Percentiles rank a stretch among this genome's conserved stretches.
These are phyloP conservation scores for Pseudeuparius sepicola DNA, from an alignment of 2,888 invertebrate species.

Conservation along the genomic window DNA sequence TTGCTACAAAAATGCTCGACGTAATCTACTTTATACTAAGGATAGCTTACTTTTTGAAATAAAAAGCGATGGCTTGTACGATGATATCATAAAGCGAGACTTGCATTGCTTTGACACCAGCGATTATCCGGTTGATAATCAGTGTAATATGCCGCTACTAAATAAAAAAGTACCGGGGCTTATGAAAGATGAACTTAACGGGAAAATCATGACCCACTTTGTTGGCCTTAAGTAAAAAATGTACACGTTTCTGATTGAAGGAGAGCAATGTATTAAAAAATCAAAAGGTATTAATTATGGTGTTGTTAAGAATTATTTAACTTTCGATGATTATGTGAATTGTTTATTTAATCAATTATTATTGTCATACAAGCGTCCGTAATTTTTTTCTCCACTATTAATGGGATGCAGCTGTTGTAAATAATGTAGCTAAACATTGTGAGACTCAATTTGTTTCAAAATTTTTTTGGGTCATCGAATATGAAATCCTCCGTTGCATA, in stretches of 20 bases:
- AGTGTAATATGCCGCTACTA: constrained; percentile 9
- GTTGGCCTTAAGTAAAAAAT: constrained; percentile 15
- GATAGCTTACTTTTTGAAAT: constrained; percentile 2
- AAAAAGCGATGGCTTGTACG: constrained; percentile 11
- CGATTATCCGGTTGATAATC: constrained; percentile 14
- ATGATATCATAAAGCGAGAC: constrained; percentile 13
- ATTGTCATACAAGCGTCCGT: too few species aligned
- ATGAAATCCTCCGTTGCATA: too few species aligned
- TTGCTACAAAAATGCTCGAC: not conserved
- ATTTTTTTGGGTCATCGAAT: too few species aligned
- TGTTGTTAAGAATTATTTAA: too few species aligned
- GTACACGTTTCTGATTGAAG: constrained; percentile 3
- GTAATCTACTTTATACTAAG: not conserved
- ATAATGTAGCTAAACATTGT: too few species aligned
- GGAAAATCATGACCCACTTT: constrained; percentile 15
- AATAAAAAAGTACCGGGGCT: constrained; percentile 15
- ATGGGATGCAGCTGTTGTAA: too few species aligned
- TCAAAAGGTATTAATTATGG: too few species aligned
- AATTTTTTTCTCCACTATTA: too few species aligned
- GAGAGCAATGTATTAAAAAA: too few species aligned
- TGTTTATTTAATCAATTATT: too few species aligned
- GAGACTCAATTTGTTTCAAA: too few species aligned
- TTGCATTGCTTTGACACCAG: constrained; percentile 14
- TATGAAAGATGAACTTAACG: constrained; percentile 17
- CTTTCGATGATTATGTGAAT: too few species aligned